Evolutionary conservation across 1,140 invertebrate genomes (phyloP).

Genomic region (Drosophila mayri): DNA sequence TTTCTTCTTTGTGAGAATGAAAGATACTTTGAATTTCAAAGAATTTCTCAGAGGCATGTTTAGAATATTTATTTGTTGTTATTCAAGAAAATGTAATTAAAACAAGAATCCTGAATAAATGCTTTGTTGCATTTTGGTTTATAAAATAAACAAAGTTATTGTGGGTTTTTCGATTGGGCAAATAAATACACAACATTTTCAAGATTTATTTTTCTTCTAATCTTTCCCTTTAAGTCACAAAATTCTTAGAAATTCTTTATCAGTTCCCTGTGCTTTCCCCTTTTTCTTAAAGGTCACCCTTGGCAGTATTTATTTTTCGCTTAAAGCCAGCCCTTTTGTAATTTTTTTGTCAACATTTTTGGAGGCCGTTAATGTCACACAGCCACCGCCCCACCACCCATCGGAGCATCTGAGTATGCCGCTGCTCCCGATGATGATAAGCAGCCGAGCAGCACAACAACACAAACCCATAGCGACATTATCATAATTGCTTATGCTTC

Average conservation of each 20-base stretch:
- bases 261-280: background rate
- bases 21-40: background rate
- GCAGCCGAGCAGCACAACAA: conserved; percentile 61
- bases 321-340: conserved; percentile 11
- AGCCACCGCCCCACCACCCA: background rate
- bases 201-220: background rate
- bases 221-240: background rate
- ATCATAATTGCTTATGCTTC: conserved; percentile 83
- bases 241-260: background rate
- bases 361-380: conserved; percentile 24
- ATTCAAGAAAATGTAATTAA: background rate
- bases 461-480: conserved; percentile 71
- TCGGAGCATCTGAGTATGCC: conserved; percentile 12
- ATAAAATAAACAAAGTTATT: background rate
- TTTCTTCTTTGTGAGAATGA: conserved; percentile 12
- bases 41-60: background rate
- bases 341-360: conserved; percentile 54
- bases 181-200: too few species aligned
- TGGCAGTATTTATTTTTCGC: conserved; percentile 27
- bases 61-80: background rate
- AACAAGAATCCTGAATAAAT: background rate
- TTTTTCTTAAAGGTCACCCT: conserved; percentile 1
- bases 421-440: conserved; percentile 56
- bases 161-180: background rate
- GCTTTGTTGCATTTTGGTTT: background rate